Evolutionary conservation across 2,113 vertebrate genomes (phyloP).

Genomic region (Zosterops lateralis): DNA sequence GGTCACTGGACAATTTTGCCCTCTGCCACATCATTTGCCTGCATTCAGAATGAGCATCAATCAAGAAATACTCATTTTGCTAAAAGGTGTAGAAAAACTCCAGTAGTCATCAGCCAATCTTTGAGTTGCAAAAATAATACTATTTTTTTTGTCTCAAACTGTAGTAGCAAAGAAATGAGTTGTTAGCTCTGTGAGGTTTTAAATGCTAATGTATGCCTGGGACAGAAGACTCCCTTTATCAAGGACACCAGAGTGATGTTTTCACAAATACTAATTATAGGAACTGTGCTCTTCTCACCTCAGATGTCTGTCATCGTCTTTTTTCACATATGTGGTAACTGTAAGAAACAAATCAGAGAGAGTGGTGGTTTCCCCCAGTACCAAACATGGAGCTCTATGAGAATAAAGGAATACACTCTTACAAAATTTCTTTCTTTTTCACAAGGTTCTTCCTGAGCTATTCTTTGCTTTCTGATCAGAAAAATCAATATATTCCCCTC

Average conservation of each 20-base stretch:
- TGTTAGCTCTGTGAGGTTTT: background rate
- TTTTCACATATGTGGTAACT: background rate
- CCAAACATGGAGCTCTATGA: background rate
- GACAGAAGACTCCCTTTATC: background rate
- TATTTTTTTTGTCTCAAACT: background rate
- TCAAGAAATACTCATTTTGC: background rate
- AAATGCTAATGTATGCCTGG: background rate
- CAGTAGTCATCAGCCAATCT: background rate
- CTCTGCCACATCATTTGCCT: background rate
- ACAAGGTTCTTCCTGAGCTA: background rate
- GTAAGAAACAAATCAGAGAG: background rate
- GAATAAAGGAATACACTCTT: background rate
- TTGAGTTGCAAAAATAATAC: background rate
- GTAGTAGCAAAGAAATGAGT: background rate
- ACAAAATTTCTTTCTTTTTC: background rate
- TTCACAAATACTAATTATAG: background rate
- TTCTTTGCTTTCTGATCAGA: background rate
- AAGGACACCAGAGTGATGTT: background rate
- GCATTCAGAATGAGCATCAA: conserved; percentile 28
- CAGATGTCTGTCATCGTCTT: background rate
- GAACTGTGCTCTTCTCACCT: background rate
- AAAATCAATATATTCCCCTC: background rate
- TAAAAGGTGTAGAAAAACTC: background rate
- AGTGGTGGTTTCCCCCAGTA: background rate
- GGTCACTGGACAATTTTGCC: conserved; percentile 44